These are phyloP conservation scores for Hirtodrosophila duncani DNA, from an alignment of 2,888 invertebrate genomes.

Conservation along the genomic window DNA sequence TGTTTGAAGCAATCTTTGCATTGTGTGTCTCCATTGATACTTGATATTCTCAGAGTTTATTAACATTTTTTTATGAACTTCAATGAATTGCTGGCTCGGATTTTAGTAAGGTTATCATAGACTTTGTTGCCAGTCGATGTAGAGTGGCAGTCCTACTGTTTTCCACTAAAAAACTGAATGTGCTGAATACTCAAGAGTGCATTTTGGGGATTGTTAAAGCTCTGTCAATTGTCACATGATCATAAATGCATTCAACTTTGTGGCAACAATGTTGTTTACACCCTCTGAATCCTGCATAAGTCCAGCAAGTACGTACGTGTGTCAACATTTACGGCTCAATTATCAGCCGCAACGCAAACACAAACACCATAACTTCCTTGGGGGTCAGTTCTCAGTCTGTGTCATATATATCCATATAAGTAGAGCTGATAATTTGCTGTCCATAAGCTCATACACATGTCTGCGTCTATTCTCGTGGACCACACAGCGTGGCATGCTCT, in stretches of 20 bases:
- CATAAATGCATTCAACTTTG: conserved; percentile 27
- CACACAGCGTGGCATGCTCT: conserved; percentile 53
- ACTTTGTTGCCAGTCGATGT: conserved; percentile 46
- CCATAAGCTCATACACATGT: conserved; percentile 49
- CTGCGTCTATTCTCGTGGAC: conserved; percentile 34
- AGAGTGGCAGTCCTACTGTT: conserved; percentile 8
- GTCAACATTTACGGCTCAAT: conserved; percentile 69
- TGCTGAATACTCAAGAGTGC: background rate
- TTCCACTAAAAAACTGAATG: conserved; percentile 18
- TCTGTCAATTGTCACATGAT: conserved; percentile 26
- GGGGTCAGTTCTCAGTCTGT: conserved; percentile 18
- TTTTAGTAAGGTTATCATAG: conserved; percentile 52
- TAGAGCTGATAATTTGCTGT: conserved; percentile 58
- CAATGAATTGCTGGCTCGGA: conserved; percentile 38
- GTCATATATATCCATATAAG: conserved; percentile 12
- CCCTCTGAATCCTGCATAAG: conserved; percentile 18
- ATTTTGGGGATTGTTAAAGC: conserved; percentile 36
- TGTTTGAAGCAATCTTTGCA: conserved; percentile 40
- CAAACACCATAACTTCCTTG: too few relatives aligned
- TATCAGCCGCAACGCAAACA: conserved; percentile 47
- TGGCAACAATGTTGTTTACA: conserved; percentile 47
- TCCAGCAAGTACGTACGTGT: conserved; percentile 45
- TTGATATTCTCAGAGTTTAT: conserved; percentile 41
- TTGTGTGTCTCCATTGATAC: conserved; percentile 46
- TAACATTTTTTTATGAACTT: conserved; percentile 61